Percentiles rank a stretch among this genome's conserved stretches.
These are phyloP conservation scores for Magallana angulata DNA, from an alignment of 1,140 invertebrate genomes.

Conservation along the genomic window DNA sequence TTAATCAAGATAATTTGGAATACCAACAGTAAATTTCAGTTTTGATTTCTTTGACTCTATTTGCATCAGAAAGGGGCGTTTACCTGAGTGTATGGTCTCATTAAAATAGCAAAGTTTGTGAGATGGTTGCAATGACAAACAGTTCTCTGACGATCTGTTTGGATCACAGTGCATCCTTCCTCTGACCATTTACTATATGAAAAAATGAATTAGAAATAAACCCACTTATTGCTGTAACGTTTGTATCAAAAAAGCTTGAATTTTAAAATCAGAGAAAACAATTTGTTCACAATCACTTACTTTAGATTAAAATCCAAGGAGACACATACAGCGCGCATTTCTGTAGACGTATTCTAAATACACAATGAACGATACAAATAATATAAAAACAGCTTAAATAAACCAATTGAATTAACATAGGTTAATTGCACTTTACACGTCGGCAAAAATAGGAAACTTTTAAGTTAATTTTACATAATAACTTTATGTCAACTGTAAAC, in stretches of 20 bases:
- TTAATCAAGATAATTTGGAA: not conserved
- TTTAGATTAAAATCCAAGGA: not conserved
- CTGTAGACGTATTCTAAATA: not conserved
- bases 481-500: too few relatives aligned
- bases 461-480: too few relatives aligned
- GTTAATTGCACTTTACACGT: not conserved
- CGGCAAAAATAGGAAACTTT: not conserved
- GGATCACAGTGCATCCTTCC: not conserved
- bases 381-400: too few relatives aligned
- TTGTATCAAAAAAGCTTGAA: too few relatives aligned
- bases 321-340: not conserved
- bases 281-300: not conserved
- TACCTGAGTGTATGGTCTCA: slow-evolving; percentile 56
- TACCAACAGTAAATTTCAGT: not conserved
- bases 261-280: too few relatives aligned
- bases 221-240: too few relatives aligned
- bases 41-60: not conserved
- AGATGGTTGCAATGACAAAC: slow-evolving; percentile 63
- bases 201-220: too few relatives aligned
- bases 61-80: not conserved
- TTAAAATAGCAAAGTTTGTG: slow-evolving; percentile 68
- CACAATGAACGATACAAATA: not conserved
- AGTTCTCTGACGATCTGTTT: not conserved
- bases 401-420: too few relatives aligned
- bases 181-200: not conserved